A percentile compares a stretch with the other conserved stretches of the same genome.
These are phyloP conservation scores for Pterocles orientalis DNA, from an alignment of 2,113 vertebrate genomes.

Conservation along the genomic window DNA sequence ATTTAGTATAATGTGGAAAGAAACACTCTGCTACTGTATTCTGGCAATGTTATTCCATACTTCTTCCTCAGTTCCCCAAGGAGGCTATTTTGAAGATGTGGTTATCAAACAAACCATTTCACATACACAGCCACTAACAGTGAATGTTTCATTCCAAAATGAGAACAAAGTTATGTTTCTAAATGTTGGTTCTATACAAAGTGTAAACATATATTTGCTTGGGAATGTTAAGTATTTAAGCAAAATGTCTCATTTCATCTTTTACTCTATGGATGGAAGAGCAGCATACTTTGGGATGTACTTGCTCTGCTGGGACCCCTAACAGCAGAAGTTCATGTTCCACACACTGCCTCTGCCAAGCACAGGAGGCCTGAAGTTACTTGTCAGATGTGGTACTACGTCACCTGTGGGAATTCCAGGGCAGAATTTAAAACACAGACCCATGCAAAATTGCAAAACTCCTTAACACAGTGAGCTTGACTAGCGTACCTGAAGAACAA, in stretches of 20 bases:
- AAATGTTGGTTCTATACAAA: background rate
- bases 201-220: background rate
- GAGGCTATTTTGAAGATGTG: background rate
- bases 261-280: background rate
- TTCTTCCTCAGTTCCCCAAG: background rate
- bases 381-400: background rate
- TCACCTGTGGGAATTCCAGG: background rate
- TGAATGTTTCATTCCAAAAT: background rate
- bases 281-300: background rate
- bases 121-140: background rate
- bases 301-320: background rate
- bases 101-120: background rate
- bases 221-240: background rate
- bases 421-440: background rate
- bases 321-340: background rate
- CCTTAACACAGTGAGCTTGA: background rate
- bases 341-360: background rate
- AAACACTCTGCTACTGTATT: background rate
- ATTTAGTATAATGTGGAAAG: background rate
- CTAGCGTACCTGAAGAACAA: background rate
- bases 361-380: background rate
- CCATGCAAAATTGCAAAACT: background rate
- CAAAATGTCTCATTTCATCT: background rate
- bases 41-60: background rate
- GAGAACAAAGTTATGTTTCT: background rate